Evolutionary conservation across 2,888 invertebrate species (phyloP).

Genomic region (Pterostichus madidus): DNA sequence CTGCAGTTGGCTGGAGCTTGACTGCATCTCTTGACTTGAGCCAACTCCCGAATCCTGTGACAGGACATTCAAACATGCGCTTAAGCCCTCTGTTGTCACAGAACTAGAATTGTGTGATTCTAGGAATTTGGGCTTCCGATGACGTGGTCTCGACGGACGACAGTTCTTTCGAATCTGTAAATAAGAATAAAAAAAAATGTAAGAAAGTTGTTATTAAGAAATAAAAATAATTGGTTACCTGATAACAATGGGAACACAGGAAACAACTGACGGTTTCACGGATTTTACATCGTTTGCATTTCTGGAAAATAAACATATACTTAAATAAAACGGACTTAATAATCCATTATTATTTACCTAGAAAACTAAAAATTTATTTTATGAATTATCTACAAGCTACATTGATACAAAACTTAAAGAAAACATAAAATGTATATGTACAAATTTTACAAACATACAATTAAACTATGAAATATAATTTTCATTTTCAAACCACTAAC

Average conservation of each 20-base stretch:
- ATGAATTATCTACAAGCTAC: neutral
- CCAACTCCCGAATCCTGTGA: conserved; percentile 76
- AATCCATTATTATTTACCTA: conserved; percentile 4
- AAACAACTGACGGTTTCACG: conserved; percentile 73
- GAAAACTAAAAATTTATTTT: conserved; percentile 6
- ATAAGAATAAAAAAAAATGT: conserved; percentile 6
- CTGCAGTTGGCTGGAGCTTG: conserved; percentile 74
- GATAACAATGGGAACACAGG: conserved; percentile 72
- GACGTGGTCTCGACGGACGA: conserved; percentile 84
- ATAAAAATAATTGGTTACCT: conserved; percentile 69
- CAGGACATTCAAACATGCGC: conserved; percentile 73
- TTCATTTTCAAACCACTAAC: neutral
- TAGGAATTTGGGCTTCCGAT: conserved; percentile 70
- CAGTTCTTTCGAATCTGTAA: conserved; percentile 84
- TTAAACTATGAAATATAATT: conserved; percentile 19
- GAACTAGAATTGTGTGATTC: conserved; percentile 71
- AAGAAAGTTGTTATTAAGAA: conserved; percentile 62
- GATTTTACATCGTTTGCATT: conserved; percentile 73
- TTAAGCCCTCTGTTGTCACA: conserved; percentile 74
- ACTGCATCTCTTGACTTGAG: conserved; percentile 75
- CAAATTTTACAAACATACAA: conserved; percentile 47
- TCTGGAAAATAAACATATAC: conserved; percentile 69
- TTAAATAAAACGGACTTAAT: conserved; percentile 12
- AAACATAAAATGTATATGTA: conserved; percentile 2
- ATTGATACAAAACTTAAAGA: conserved; percentile 37